Base-by-base conservation (phyloP, 2,113 vertebrate genomes). In the Chrysochloris asiatica region DNA sequence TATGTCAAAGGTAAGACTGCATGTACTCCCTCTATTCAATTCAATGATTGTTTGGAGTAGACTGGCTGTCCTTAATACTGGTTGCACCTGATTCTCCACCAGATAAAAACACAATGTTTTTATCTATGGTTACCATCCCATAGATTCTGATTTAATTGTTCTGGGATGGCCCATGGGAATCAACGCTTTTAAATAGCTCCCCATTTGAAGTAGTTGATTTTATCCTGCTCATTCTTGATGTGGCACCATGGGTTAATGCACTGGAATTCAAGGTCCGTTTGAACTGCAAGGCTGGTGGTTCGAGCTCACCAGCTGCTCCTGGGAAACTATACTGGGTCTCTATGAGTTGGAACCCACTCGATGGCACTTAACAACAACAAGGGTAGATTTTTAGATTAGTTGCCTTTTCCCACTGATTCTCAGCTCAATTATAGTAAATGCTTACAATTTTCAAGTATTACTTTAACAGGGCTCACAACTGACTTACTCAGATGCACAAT, bases 311-410 rank as follows among this genome's bases (percentile, higher is more conserved):
- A n/a, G n/a, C n/a, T n/a, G n/a, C n/a, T n/a, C n/a, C n/a, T n/a
- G n/a, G n/a, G n/a, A n/a, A n/a, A n/a, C n/a, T n/a, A n/a, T n/a
- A n/a, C n/a, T n/a, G n/a, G n/a, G n/a, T n/a, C n/a, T n/a, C n/a
- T n/a, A n/a, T n/a, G n/a, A n/a, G n/a, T n/a, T n/a, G n/a, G n/a
- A n/a, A n/a, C n/a, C n/a, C n/a, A n/a, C n/a, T n/a, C n/a, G n/a
- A n/a, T n/a, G n/a, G n/a, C n/a, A n/a, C n/a, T n/a, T n/a, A n/a
- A n/a, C n/a, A n/a, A n/a, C n/a, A n/a, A n/a, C n/a, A n/a, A n/a
- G n/a, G n/a, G n/a, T n/a, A n/a, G n/a, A n/a, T n/a, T n/a, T 86
- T 86, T 89, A 73, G 41, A 61, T 78, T 79, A 61, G 24, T 54
- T 33, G 26, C 3, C 33, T 45, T 75, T 92, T 92, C 69, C 69